phyloP scores from a whole-genome alignment of 2,113 vertebrate species.

The Baryphthengus martii region DNA sequence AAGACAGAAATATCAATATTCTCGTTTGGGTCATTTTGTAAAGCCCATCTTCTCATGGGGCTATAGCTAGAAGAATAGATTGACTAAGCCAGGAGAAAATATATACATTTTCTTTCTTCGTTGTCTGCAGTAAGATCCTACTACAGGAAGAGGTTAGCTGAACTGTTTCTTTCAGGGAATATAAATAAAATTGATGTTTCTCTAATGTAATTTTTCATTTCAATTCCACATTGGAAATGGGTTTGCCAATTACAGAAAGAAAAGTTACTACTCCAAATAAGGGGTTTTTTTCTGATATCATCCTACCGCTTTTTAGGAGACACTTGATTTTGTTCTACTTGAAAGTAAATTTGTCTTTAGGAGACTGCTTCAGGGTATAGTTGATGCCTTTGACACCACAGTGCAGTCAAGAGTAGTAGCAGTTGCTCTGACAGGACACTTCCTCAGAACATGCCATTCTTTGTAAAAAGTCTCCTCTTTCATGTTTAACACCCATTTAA shows the following conservation, averaged over 20 bases:
- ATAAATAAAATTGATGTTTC: background rate
- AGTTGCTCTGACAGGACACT: background rate
- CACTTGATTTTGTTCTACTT: background rate
- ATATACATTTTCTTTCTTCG: background rate
- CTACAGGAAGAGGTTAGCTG: background rate
- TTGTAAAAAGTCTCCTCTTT: background rate
- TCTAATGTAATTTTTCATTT: background rate
- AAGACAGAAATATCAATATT: background rate
- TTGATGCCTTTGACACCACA: background rate
- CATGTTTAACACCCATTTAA: background rate
- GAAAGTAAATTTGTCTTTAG: background rate
- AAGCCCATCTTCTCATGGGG: fast-evolving
- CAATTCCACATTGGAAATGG: background rate
- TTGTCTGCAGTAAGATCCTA: background rate
- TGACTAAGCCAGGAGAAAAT: background rate
- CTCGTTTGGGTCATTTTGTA: background rate
- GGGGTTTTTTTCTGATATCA: background rate
- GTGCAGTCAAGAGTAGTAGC: background rate
- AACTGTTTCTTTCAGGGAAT: background rate
- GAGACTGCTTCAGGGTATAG: background rate
- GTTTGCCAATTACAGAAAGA: background rate
- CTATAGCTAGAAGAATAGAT: background rate
- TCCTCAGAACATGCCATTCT: background rate
- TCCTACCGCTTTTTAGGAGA: background rate
- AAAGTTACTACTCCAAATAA: background rate